phyloP scores from a whole-genome alignment of 2,797 vertebrate genomes.

The Galago senegalensis region DNA sequence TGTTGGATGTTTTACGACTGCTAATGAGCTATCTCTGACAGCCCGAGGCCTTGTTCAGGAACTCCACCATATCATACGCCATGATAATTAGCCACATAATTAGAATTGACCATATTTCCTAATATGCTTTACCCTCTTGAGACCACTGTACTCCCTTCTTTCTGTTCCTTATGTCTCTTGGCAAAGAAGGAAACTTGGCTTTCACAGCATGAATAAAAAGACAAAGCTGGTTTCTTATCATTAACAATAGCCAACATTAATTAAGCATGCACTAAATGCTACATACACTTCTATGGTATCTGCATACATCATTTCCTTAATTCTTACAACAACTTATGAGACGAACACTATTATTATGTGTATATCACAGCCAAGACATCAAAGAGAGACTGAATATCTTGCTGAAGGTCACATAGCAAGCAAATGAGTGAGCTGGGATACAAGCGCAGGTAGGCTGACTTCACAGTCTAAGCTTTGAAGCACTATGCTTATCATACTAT shows the following conservation, averaged over 20 bases:
- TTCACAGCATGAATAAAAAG: constrained; percentile 1
- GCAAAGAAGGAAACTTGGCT: background rate
- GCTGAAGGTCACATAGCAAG: background rate
- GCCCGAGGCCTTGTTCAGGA: background rate
- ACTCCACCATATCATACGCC: background rate
- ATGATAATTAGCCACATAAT: background rate
- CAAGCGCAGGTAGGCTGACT: background rate
- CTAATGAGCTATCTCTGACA: background rate
- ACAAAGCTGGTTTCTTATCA: background rate
- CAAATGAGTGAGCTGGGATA: background rate
- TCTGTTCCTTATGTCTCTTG: background rate
- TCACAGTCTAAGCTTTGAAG: constrained; percentile 23
- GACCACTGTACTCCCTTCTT: background rate
- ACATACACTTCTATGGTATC: background rate
- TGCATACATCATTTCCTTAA: constrained; percentile 1
- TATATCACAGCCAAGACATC: background rate
- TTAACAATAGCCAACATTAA: background rate
- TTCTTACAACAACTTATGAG: background rate
- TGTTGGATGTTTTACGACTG: background rate
- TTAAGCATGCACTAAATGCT: background rate
- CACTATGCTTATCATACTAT: background rate
- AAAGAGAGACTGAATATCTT: background rate
- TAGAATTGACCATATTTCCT: background rate
- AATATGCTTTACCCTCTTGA: background rate
- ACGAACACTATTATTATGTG: background rate